Percentiles rank a stretch among this genome's conserved stretches.
Evolutionary conservation across 1,140 invertebrate species (phyloP).

Genomic region (Chironomus tepperi): DNA sequence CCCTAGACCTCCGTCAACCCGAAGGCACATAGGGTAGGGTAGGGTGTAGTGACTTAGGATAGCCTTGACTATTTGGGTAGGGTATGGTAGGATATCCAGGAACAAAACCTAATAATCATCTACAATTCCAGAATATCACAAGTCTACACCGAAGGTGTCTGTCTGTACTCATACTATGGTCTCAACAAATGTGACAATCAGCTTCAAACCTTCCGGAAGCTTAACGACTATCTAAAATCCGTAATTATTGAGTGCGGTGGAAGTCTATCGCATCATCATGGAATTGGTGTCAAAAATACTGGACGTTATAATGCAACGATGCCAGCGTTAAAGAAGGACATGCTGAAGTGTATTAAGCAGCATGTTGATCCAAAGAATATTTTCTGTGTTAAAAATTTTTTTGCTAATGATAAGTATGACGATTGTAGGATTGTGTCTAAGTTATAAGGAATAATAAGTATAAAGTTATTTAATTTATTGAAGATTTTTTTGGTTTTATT

Average conservation of each 20-base stretch:
- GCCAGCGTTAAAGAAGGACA: constrained; percentile 60
- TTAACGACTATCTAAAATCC: constrained; percentile 75
- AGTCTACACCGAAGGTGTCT: constrained; percentile 88
- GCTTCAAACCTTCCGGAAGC: constrained; percentile 68
- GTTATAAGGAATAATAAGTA: too few relatives aligned
- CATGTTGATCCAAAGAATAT: constrained; percentile 90
- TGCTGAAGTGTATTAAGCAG: constrained; percentile 72
- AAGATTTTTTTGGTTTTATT: too few relatives aligned
- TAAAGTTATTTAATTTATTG: too few relatives aligned
- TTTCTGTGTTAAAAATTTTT: constrained; percentile 80
- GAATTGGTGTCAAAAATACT: constrained; percentile 86
- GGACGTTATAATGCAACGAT: constrained; percentile 72
- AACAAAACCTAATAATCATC: too few relatives aligned
- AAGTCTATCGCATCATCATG: constrained; percentile 93
- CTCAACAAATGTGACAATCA: constrained; percentile 76
- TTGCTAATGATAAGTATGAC: constrained; percentile 27
- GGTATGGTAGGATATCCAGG: too few relatives aligned
- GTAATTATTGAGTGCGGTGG: constrained; percentile 87
- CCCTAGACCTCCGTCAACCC: too few relatives aligned
- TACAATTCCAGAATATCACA: constrained; percentile 68
- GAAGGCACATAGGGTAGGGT: too few relatives aligned
- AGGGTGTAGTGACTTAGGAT: too few relatives aligned
- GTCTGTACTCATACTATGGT: constrained; percentile 96
- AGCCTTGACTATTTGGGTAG: too few relatives aligned
- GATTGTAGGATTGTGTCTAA: too few relatives aligned